phyloP scores from a whole-genome alignment of 2,888 invertebrate genomes.

The Ophioninae sp. region DNA sequence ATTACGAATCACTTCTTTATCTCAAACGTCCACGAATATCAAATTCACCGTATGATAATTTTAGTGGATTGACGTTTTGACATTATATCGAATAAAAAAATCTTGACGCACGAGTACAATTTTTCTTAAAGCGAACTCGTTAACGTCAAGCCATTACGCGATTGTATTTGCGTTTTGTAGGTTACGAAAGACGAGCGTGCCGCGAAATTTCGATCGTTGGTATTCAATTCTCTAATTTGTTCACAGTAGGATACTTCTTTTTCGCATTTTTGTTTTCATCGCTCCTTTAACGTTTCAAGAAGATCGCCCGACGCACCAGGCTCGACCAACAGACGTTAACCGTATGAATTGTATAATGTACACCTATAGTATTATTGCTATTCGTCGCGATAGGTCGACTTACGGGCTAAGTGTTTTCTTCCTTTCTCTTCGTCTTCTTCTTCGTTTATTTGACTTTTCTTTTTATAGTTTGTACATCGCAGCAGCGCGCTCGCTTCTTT shows the following conservation, averaged over 20 bases:
- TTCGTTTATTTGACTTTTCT: conserved; percentile 6
- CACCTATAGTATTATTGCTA: conserved; percentile 76
- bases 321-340: conserved; percentile 65
- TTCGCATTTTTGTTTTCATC: not conserved
- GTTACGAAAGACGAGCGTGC: not conserved
- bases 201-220: not conserved
- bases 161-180: not conserved
- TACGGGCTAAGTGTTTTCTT: conserved; percentile 68
- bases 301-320: conserved; percentile 64
- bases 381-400: conserved; percentile 73
- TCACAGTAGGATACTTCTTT: too few relatives aligned
- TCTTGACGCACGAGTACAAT: not conserved
- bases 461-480: conserved; percentile 71
- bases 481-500: conserved; percentile 70
- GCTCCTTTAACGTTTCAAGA: not conserved
- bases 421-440: conserved; percentile 4
- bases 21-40: not conserved
- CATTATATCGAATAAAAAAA: not conserved
- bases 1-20: not conserved
- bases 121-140: not conserved
- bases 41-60: not conserved
- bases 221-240: not conserved
- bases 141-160: not conserved
- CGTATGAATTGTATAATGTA: conserved; percentile 69
- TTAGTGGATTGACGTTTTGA: not conserved